Evolutionary conservation across 2,113 vertebrate species (phyloP).

Genomic region (Microtus richardsoni): DNA sequence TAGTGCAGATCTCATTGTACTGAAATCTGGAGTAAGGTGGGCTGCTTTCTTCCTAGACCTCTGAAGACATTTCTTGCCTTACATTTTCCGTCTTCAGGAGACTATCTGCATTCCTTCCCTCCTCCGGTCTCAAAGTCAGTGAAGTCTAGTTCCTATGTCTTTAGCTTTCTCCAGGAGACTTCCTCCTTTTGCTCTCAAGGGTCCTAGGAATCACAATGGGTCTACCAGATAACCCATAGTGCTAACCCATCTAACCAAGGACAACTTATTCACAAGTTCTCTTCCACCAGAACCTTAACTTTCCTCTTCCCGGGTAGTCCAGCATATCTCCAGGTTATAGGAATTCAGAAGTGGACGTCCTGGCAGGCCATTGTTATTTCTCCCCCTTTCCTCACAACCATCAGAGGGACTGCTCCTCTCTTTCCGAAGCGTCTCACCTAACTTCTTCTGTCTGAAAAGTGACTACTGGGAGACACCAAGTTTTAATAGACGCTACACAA

Average conservation of each 20-base stretch:
- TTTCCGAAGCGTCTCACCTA: not conserved
- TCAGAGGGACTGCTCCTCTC: not conserved
- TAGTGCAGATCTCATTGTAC: not conserved
- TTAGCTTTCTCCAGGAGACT: not conserved
- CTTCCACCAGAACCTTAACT: not conserved
- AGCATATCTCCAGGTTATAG: not conserved
- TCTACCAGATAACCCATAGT: not conserved
- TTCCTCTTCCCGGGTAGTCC: not conserved
- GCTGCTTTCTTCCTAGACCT: not conserved
- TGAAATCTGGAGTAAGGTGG: not conserved
- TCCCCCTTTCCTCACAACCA: not conserved
- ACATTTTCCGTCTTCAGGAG: not conserved
- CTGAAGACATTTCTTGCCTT: not conserved
- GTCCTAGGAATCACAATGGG: not conserved
- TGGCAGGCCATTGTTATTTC: not conserved
- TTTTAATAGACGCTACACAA: slow-evolving; percentile 42
- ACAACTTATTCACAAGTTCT: slow-evolving; percentile 30
- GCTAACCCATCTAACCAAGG: not conserved
- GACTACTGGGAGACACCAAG: not conserved
- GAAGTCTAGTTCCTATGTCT: not conserved
- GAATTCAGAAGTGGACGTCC: not conserved
- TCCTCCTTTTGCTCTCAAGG: not conserved
- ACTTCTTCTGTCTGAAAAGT: slow-evolving; percentile 50
- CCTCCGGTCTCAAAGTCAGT: not conserved
- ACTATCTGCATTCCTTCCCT: not conserved